These are phyloP conservation scores for Lycocorax pyrrhopterus DNA, from an alignment of 2,113 vertebrate species.

Conservation along the genomic window DNA sequence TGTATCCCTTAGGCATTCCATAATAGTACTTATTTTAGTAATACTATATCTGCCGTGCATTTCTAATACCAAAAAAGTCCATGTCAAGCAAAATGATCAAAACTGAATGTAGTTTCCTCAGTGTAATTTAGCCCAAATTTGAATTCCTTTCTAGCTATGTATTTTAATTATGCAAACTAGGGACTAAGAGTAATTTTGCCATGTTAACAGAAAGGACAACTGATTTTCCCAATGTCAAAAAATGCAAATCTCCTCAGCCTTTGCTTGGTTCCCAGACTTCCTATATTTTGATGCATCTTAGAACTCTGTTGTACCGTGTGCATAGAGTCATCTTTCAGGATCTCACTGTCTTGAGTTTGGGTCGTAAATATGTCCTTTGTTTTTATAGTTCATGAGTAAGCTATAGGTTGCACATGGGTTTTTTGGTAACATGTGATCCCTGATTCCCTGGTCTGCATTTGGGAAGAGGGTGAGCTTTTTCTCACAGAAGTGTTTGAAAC, in stretches of 20 bases:
- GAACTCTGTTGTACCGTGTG: not conserved
- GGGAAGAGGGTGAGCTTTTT: not conserved
- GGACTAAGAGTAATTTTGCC: not conserved
- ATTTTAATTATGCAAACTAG: conserved; percentile 23
- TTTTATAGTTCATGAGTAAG: not conserved
- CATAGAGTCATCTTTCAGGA: not conserved
- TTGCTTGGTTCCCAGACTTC: not conserved
- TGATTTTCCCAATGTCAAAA: not conserved
- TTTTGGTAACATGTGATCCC: not conserved
- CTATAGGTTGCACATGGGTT: not conserved
- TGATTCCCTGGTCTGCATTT: not conserved
- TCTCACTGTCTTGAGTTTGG: not conserved
- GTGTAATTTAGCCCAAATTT: conserved; percentile 40
- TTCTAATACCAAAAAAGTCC: conserved; percentile 16
- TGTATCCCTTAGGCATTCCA: conserved; percentile 36
- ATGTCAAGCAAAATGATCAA: conserved; percentile 41
- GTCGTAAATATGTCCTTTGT: not conserved
- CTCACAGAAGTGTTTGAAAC: not conserved
- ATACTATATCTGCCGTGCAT: not conserved
- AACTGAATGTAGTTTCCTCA: not conserved
- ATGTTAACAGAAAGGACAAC: not conserved
- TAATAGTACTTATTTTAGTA: conserved; percentile 50
- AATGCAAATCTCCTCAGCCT: not conserved
- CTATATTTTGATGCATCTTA: not conserved
- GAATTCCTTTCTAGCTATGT: conserved; percentile 28